phyloP scores from a whole-genome alignment of 2,113 vertebrate genomes.

The Propithecus coquereli region DNA sequence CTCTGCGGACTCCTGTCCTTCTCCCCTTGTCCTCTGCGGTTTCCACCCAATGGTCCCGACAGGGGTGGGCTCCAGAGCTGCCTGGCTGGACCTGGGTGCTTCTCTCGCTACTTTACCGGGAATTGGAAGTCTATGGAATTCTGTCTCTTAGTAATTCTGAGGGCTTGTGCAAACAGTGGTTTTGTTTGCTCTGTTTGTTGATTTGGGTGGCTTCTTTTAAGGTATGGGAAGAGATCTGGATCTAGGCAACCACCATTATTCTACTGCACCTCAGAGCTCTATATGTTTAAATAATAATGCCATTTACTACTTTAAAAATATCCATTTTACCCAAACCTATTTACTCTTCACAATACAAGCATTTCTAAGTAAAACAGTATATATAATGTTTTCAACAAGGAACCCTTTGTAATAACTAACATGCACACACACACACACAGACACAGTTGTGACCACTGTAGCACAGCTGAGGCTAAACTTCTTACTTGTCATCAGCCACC shows the following conservation, averaged over 20 bases:
- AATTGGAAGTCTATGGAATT: neutral
- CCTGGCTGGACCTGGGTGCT: neutral
- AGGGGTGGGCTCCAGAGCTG: neutral
- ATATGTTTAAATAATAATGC: neutral
- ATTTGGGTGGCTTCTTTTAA: neutral
- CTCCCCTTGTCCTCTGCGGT: neutral
- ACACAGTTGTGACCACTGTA: neutral
- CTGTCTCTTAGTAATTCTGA: neutral
- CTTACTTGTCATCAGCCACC: neutral
- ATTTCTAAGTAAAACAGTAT: neutral
- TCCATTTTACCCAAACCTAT: neutral
- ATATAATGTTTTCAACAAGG: neutral
- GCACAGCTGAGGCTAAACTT: neutral
- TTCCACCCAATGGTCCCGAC: neutral
- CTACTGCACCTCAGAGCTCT: neutral
- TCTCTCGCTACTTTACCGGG: neutral
- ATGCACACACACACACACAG: neutral
- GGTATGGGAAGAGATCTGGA: neutral
- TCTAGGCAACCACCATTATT: neutral
- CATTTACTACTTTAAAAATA: neutral
- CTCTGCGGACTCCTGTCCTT: neutral
- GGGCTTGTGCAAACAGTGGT: neutral
- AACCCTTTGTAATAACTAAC: neutral
- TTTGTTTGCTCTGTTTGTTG: neutral
- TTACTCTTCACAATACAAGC: neutral